Conservation (phyloP, 1,140 invertebrate species). For the Metopolophium dirhodum region DNA sequence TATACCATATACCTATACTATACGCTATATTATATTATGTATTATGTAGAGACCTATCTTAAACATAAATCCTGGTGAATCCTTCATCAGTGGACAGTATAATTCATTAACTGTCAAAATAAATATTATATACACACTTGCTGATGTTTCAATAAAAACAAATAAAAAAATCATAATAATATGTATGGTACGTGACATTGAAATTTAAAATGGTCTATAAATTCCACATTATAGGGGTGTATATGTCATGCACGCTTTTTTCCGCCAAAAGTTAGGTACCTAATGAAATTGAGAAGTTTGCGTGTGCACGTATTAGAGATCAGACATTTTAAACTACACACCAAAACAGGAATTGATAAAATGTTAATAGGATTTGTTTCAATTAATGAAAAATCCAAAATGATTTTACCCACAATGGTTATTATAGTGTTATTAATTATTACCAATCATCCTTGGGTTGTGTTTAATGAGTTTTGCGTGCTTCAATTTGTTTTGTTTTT, state of each 20-base stretch:
- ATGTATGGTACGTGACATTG: background rate
- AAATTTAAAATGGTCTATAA: background rate
- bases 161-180: no score
- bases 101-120: no score
- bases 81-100: no score
- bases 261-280: background rate
- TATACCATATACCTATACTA: no score
- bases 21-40: no score
- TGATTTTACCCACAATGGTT: background rate
- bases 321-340: background rate
- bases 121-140: no score
- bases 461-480: background rate
- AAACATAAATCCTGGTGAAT: no score
- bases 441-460: background rate
- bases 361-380: background rate
- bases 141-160: no score
- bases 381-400: background rate
- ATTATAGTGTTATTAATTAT: conserved; percentile 3
- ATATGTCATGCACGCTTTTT: background rate
- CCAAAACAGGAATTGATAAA: background rate
- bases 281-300: background rate
- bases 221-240: no score
- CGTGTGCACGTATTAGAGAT: background rate
- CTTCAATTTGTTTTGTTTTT: background rate
- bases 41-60: no score